Base-by-base conservation (phyloP, 2,797 vertebrate genomes). In the Cyprinella venusta region DNA sequence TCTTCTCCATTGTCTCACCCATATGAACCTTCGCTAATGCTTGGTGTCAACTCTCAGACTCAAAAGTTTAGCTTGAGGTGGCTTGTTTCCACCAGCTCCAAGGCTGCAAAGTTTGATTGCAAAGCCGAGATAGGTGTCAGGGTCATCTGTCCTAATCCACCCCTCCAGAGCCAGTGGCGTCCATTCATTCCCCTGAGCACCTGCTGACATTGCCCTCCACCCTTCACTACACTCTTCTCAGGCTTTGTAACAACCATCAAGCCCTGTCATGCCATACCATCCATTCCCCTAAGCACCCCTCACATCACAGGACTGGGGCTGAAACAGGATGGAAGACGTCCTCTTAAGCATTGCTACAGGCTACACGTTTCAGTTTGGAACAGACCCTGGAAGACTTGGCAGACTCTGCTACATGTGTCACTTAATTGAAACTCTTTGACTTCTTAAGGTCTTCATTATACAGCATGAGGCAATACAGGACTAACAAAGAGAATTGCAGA, bases 91-190 rank as follows among this genome's bases (percentile, higher is more conserved):
- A 82, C 87, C 89, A 88, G 26, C 88, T 90, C 87, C 81, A 87
- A 84, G 48, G 87, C 89, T 48, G 45, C 13, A 48, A 48, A 90
- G 92, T 91, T 87, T 68, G 64, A 82, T 87, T 86, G 82, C 85
- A 87, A 81, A 87, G 87, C 89, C 87, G 84, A 90, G 85, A 87
- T 71, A 71, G 63, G 86, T 88, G 88, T 87, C 89, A 89, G 91
- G 92, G 91, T 93, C 91, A 88, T 88, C 42, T 79, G 86, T 80
- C 18, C 21, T 79, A 87, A 90, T 90, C 88, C 59, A 79, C 50
- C 86, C 82, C 75, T 78, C 85, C 7, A 70, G 86, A 70, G 81
- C 45, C 26, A 84, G 83, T 80, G 42, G 81, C 79, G 82, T 88
- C 85, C 87, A 85, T 70, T 81, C 48, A 15, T 84, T 45, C 63